Conservation (phyloP, 1,140 invertebrate genomes). For the Lasaia peninsularis region DNA sequence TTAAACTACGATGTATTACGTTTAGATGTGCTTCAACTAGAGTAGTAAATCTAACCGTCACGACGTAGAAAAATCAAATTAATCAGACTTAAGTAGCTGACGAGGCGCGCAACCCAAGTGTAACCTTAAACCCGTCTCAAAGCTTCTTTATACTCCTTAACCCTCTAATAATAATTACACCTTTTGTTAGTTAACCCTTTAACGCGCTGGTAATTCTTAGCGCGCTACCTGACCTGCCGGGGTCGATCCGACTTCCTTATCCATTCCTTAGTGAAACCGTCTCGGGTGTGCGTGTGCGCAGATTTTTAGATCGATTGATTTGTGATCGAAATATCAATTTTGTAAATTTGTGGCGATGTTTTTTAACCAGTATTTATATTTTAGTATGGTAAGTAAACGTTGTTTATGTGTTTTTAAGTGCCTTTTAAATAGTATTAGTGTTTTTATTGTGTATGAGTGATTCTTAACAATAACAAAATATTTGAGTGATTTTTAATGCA, state of each 20-base stretch:
- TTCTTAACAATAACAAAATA: no score
- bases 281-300: constrained; percentile 64
- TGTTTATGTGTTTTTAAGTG: no score
- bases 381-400: constrained; percentile 9
- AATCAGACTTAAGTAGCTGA: constrained; percentile 31
- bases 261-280: constrained; percentile 58
- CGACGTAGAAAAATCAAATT: constrained; percentile 18
- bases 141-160: constrained; percentile 50
- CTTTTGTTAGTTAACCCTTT: constrained; percentile 71
- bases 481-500: no score
- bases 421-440: no score
- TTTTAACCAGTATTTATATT: constrained; percentile 1
- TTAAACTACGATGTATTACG: no score
- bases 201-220: constrained; percentile 62
- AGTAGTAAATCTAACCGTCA: constrained; percentile 7
- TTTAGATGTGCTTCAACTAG: no score
- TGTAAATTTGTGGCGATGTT: constrained; percentile 16
- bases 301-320: constrained; percentile 22
- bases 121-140: constrained; percentile 49
- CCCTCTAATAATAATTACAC: constrained; percentile 68
- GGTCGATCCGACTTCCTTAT: constrained; percentile 58
- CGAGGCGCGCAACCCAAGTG: constrained; percentile 42
- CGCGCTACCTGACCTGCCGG: constrained; percentile 63
- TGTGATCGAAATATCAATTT: constrained; percentile 24
- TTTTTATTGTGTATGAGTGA: no score